These are phyloP conservation scores for Trachops cirrhosus DNA, from an alignment of 2,797 vertebrate genomes.

Conservation along the genomic window DNA sequence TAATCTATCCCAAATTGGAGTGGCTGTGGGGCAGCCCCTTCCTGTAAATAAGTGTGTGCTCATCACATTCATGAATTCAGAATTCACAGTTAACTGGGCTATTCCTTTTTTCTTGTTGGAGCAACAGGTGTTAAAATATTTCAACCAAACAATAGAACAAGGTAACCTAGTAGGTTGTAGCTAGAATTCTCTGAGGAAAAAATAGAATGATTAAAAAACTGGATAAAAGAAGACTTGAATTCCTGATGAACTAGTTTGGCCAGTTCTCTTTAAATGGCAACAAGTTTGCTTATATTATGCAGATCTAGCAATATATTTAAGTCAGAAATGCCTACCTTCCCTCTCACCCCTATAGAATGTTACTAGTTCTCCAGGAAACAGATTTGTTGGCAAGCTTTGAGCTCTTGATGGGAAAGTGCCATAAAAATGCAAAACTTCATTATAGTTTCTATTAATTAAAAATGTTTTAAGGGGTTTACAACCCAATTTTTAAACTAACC, in stretches of 20 bases:
- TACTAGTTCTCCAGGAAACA: slow-evolving; percentile 9
- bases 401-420: not conserved
- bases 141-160: not conserved
- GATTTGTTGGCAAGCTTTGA: slow-evolving; percentile 10
- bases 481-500: not conserved
- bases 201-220: not conserved
- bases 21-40: not conserved
- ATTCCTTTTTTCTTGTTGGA: not conserved
- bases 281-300: not conserved
- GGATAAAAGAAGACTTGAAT: not conserved
- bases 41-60: not conserved
- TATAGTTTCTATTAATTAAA: not conserved
- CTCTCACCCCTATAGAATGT: not conserved
- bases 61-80: not conserved
- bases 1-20: not conserved
- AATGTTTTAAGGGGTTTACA: not conserved
- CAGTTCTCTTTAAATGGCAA: slow-evolving; percentile 40
- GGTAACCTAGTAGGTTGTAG: not conserved
- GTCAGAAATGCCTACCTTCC: not conserved
- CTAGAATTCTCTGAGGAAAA: slow-evolving; percentile 39
- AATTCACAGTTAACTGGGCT: not conserved
- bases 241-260: not conserved
- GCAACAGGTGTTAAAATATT: not conserved
- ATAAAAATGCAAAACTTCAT: slow-evolving; percentile 16
- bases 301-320: not conserved